Evolutionary conservation across 2,888 invertebrate genomes (phyloP), one percentile per base, ranked within the genome.

Genomic region (Lydus trimaculatus): DNA sequence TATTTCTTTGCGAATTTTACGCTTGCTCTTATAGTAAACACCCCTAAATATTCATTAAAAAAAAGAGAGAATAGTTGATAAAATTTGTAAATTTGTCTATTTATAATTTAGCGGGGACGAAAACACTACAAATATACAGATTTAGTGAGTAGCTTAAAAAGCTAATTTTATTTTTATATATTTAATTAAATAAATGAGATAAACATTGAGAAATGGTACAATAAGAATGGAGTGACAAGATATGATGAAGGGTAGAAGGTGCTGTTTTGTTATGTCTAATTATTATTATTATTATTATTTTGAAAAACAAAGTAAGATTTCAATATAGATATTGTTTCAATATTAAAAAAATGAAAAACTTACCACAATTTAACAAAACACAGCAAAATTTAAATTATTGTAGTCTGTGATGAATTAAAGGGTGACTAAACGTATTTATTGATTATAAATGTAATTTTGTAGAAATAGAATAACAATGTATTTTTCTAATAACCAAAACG

Each of bases 341-440:
- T 17, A 43, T 17, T 8, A 7, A n/a, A n/a, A 43, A 17, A 17
- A 17, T 33, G 17, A 36, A 56, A 63, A 39, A 64, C 66, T 67
- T 69, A 69, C 69, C 67, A 74, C 56, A 56, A 25, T 8, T 13
- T 23, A 23, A 56, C 20, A 23, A n/a, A n/a, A 56, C 56, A 56
- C 74, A 73, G 78, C 79, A 81, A 80, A 80, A 80, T 78, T 78
- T 72, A 79, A 80, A 80, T 79, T 79, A 80, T 79, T 84, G 84
- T 84, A 84, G 84, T 84, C 85, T 85, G 85, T 85, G 85, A 85
- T 85, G 83, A 84, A 82, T 77, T 80, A 82, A 74, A 84, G 83
- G 85, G 85, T 85, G 85, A 84, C 84, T 84, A 84, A 56, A 43
- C 81, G 79, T 83, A 84, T 84, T 84, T 83, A 84, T 84, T 83